Base-by-base conservation (phyloP, 2,888 invertebrate species). In the Synanthedon andrenaeformis region DNA sequence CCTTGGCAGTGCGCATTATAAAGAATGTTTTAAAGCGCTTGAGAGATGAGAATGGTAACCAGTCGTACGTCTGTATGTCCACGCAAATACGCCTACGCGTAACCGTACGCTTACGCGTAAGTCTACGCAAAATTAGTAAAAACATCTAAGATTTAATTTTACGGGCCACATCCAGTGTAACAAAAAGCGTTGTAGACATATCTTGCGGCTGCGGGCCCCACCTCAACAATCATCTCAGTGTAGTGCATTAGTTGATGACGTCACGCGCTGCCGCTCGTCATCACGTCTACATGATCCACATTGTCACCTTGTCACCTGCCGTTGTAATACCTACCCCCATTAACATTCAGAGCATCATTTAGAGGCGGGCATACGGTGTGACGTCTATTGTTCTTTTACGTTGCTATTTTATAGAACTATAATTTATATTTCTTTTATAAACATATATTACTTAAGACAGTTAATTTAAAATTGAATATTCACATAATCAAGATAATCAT, bases 221-320 rank as follows among this genome's bases (percentile, higher is more conserved):
- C 72, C 76, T 72, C 70, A 55, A 69, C 71, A 69, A 74, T 71
- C 66, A 67, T 61, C 64, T 60, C 48, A 55, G 59, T 62, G 70
- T 74, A 74, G 79, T 81, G 76, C 83, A 82, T 83, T 83, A 82
- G 81, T 79, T 79, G 83, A 83, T 83, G 82, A 79, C 74, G 82
- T 83, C 82, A 83, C 75, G 74, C 67, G 61, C 67, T 72, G 69
- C 59, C 77, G 70, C 76, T 59, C 56, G 53, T 51, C 55, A 57
- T 54, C 54, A 53, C 55, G 48, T 58, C 57, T 55, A 59, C 59
- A 59, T 55, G 59, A 54, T 61, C 61, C 62, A 65, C 65, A 67
- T 66, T 71, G 68, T 63, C 61, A 59, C 64, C 60, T 59, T 35
- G 28, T 35, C 35, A 35, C 35, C 35, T 35, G 35, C 35, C 35